These are phyloP conservation scores for Peromyscus eremicus DNA, from an alignment of 2,797 vertebrate genomes.

Conservation along the genomic window DNA sequence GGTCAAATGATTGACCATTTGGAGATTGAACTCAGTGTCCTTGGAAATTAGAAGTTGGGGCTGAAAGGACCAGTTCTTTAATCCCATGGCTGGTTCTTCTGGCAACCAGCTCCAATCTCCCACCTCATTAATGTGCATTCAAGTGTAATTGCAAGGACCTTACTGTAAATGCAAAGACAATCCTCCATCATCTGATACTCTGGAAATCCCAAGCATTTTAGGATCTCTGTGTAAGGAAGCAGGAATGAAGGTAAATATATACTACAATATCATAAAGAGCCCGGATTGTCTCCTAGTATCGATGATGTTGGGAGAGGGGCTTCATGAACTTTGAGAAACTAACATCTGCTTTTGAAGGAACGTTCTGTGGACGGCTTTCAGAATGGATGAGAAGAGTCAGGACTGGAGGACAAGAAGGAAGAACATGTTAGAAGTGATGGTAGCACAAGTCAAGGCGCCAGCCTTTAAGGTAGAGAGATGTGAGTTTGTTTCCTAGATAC, in stretches of 20 bases:
- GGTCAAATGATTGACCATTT: neutral
- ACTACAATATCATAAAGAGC: neutral
- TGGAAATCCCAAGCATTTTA: constrained; percentile 27
- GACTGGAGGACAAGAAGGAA: neutral
- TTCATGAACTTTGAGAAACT: constrained; percentile 17
- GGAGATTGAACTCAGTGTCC: neutral
- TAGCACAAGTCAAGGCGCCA: neutral
- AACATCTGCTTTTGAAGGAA: neutral
- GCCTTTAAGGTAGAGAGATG: neutral
- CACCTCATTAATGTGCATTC: neutral
- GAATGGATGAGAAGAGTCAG: neutral
- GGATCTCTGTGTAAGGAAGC: neutral
- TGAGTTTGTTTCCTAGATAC: neutral
- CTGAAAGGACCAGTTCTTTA: neutral
- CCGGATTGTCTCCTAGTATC: neutral
- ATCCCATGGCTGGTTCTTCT: neutral
- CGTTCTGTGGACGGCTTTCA: neutral
- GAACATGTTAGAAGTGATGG: neutral
- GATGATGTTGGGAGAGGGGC: neutral
- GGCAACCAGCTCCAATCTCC: neutral
- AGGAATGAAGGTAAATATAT: neutral
- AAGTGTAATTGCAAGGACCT: neutral
- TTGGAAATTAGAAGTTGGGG: neutral
- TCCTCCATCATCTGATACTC: neutral
- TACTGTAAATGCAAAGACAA: neutral